A percentile compares a stretch with the other conserved stretches of the same genome.
Conservation (phyloP, 92 coral and sea anemone genomes). For the Phenganax marumi region DNA sequence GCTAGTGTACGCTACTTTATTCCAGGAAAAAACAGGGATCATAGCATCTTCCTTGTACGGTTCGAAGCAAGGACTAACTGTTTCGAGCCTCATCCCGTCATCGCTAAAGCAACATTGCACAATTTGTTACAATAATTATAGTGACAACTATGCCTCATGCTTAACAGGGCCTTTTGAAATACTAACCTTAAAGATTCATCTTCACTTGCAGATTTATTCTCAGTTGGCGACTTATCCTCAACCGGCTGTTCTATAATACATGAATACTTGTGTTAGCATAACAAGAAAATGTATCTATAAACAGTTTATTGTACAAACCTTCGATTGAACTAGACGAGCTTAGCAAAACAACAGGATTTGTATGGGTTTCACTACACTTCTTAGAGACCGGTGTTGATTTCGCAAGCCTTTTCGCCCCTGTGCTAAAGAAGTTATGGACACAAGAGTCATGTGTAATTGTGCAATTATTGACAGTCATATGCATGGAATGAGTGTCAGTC, state of each 20-base stretch:
- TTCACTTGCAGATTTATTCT: too few species aligned
- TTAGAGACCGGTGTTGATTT: too few species aligned
- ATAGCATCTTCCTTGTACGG: slow-evolving; percentile 28
- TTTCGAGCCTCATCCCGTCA: not conserved
- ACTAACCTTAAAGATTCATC: not conserved
- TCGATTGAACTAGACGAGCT: not conserved
- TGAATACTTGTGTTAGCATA: not conserved
- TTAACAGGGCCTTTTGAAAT: not conserved
- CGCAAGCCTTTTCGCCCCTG: too few species aligned
- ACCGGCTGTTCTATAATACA: not conserved
- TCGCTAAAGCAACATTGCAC: not conserved
- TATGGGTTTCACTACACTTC: too few species aligned
- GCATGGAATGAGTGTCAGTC: too few species aligned
- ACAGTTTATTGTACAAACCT: not conserved
- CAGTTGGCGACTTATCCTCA: not conserved
- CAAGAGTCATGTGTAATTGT: too few species aligned
- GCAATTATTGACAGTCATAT: too few species aligned
- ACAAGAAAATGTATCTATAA: not conserved
- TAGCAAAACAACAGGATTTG: too few species aligned
- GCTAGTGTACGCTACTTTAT: slow-evolving; percentile 10
- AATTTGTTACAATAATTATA: not conserved
- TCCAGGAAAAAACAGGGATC: slow-evolving; percentile 32
- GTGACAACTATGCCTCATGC: not conserved
- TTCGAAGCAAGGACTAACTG: not conserved
- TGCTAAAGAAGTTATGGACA: too few species aligned